Conservation (phyloP, 2,797 vertebrate species). For the Gila robusta region DNA sequence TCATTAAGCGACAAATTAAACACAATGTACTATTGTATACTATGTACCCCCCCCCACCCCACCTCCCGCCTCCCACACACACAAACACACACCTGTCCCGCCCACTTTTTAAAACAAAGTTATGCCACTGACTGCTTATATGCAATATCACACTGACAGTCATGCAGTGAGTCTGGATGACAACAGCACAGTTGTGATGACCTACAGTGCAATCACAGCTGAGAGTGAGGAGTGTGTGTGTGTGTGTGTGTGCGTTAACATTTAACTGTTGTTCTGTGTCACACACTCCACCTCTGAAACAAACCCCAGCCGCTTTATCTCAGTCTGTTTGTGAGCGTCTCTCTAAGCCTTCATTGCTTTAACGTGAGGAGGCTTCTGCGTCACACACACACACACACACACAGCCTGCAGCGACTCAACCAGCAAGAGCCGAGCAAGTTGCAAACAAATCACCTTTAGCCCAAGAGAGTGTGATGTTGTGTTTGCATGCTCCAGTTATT, state of each 20-base stretch:
- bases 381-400: background rate
- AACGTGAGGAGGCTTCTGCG: background rate
- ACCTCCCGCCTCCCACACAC: too few relatives aligned
- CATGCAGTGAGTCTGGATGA: too few relatives aligned
- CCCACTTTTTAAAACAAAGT: too few relatives aligned
- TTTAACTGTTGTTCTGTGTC: background rate
- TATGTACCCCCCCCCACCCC: too few relatives aligned
- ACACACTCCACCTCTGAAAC: background rate
- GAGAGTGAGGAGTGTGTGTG: background rate
- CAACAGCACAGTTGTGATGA: too few relatives aligned
- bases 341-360: background rate
- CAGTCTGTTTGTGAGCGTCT: background rate
- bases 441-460: slow-evolving; percentile 53
- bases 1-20: too few relatives aligned
- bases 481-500: slow-evolving; percentile 40
- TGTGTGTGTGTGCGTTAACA: background rate
- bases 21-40: too few relatives aligned
- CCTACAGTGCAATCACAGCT: too few relatives aligned
- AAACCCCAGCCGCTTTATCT: background rate
- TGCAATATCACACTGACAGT: too few relatives aligned
- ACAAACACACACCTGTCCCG: too few relatives aligned
- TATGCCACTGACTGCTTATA: too few relatives aligned
- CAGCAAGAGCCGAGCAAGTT: slow-evolving; percentile 7
- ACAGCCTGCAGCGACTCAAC: slow-evolving; percentile 18
- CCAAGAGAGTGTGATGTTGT: slow-evolving; percentile 15